phyloP scores from a whole-genome alignment of 1,140 invertebrate species.

The Anastatus disparis region DNA sequence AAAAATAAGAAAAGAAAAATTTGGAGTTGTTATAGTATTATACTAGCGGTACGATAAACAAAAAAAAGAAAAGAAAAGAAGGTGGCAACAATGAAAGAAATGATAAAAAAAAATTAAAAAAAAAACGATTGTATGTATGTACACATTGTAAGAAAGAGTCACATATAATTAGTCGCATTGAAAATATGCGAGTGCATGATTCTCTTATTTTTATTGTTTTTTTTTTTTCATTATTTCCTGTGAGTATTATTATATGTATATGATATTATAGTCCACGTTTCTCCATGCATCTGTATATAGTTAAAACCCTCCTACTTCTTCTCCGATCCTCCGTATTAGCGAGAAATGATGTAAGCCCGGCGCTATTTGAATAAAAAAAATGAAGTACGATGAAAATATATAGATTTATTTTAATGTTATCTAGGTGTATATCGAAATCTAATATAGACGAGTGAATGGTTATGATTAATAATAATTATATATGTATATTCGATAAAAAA shows the following conservation, averaged over 20 bases:
- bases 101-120: too few relatives aligned
- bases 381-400: too few relatives aligned
- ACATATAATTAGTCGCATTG: not conserved
- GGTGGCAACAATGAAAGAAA: not conserved
- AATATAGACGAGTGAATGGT: not conserved
- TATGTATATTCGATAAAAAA: not conserved
- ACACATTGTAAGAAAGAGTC: slow-evolving; percentile 36
- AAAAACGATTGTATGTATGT: slow-evolving; percentile 29
- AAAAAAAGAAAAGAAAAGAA: not conserved
- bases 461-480: not conserved
- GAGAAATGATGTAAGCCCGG: not conserved
- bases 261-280: not conserved
- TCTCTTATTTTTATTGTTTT: too few relatives aligned
- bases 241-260: slow-evolving; percentile 37
- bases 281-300: not conserved
- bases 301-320: too few relatives aligned
- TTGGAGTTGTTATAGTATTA: not conserved
- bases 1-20: too few relatives aligned
- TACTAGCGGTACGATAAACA: not conserved
- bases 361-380: slow-evolving; percentile 35
- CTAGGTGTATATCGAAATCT: slow-evolving; percentile 60
- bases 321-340: too few relatives aligned
- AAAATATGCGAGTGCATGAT: not conserved
- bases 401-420: slow-evolving; percentile 69
- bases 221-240: slow-evolving; percentile 6